Evolutionary conservation across 2,797 vertebrate genomes (phyloP).

Genomic region (Sebastes glaucus): DNA sequence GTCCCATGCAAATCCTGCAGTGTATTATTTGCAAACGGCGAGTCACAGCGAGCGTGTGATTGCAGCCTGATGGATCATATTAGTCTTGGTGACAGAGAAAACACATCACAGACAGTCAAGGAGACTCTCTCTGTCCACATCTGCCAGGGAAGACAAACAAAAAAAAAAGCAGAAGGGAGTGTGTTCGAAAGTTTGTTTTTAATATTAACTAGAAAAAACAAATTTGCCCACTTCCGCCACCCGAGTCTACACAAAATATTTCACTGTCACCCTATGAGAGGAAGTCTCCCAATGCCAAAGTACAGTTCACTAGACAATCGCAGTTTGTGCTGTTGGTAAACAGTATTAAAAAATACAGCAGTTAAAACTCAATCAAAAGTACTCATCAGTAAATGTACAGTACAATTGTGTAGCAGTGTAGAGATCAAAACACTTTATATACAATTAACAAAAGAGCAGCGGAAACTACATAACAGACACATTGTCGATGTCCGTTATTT

Average conservation of each 20-base stretch:
- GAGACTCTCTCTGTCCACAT: not conserved
- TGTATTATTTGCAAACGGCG: slow-evolving; percentile 7
- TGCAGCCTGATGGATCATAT: not conserved
- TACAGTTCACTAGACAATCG: slow-evolving; percentile 25
- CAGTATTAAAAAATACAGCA: slow-evolving; percentile 26
- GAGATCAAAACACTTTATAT: slow-evolving; percentile 17
- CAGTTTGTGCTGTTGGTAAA: slow-evolving; percentile 42
- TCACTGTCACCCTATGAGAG: slow-evolving; percentile 34
- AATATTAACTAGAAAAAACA: slow-evolving; percentile 55
- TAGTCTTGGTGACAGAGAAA: slow-evolving; percentile 35
- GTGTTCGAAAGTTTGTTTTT: slow-evolving; percentile 52
- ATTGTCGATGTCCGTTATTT: slow-evolving; percentile 22
- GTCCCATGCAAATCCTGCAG: not conserved
- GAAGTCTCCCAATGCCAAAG: slow-evolving; percentile 6
- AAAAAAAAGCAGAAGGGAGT: not conserved
- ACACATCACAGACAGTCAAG: slow-evolving; percentile 2
- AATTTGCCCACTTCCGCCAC: slow-evolving; percentile 53
- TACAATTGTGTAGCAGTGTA: not conserved
- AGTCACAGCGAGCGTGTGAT: not conserved
- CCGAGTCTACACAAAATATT: slow-evolving; percentile 47
- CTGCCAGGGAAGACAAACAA: slow-evolving; percentile 5
- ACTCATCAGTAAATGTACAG: slow-evolving; percentile 32
- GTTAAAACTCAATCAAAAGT: slow-evolving; percentile 6
- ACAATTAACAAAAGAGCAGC: slow-evolving; percentile 40
- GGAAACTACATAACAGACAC: slow-evolving; percentile 15